These are phyloP conservation scores for Pelodytes ibericus DNA, from an alignment of 2,797 vertebrate species.

Conservation along the genomic window DNA sequence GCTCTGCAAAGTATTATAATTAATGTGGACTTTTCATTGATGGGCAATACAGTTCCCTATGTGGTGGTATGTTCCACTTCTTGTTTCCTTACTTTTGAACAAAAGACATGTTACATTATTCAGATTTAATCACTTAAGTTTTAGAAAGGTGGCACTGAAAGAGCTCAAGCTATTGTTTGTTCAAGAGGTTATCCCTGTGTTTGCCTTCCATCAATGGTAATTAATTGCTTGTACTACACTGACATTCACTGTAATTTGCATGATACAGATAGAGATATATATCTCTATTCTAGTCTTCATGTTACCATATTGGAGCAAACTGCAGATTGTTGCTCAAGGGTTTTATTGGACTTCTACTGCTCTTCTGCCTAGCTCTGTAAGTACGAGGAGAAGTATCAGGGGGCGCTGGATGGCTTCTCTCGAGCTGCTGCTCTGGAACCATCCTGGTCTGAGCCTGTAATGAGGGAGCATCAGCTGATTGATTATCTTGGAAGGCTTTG, in stretches of 20 bases:
- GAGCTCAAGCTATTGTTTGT: too few relatives aligned
- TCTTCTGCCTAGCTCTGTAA: slow-evolving; percentile 76
- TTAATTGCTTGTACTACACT: too few relatives aligned
- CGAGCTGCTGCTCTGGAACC: slow-evolving; percentile 82
- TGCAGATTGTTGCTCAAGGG: not conserved
- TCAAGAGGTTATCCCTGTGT: too few relatives aligned
- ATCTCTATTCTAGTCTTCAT: not conserved
- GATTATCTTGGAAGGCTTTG: slow-evolving; percentile 82
- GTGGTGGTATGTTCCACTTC: too few relatives aligned
- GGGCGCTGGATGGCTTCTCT: slow-evolving; percentile 83
- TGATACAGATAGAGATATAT: not conserved
- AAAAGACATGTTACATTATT: too few relatives aligned
- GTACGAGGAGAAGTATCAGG: slow-evolving; percentile 87
- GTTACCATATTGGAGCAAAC: slow-evolving; percentile 2
- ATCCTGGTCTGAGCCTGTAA: slow-evolving; percentile 77
- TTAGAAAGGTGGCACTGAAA: too few relatives aligned
- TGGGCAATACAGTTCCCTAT: too few relatives aligned
- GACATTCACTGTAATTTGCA: not conserved
- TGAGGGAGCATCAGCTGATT: slow-evolving; percentile 80
- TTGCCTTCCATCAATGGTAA: too few relatives aligned
- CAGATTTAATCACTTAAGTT: too few relatives aligned
- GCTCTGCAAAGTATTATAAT: too few relatives aligned
- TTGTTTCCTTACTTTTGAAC: too few relatives aligned
- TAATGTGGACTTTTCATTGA: too few relatives aligned
- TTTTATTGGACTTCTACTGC: not conserved